These are phyloP conservation scores for Clarias gariepinus DNA, from an alignment of 2,113 vertebrate species.

Conservation along the genomic window DNA sequence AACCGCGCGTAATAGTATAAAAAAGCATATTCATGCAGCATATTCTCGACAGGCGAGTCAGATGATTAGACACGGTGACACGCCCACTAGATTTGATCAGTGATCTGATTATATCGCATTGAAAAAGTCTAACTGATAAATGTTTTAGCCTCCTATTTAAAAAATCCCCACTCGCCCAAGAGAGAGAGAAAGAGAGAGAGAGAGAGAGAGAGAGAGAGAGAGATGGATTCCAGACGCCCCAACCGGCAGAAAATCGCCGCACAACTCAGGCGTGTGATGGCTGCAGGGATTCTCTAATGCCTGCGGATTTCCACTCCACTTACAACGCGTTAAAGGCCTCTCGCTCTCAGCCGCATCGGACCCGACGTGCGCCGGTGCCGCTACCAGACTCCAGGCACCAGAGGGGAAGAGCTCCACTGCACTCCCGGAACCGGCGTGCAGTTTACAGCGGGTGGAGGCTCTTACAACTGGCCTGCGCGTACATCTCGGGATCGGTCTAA, in stretches of 20 bases:
- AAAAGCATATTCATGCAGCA: background rate
- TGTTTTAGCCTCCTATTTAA: background rate
- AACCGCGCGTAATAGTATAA: background rate
- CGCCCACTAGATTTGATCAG: background rate
- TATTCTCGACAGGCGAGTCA: background rate
- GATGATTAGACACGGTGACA: background rate
- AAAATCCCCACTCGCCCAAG: no score
- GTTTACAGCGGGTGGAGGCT: background rate
- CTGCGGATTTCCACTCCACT: background rate
- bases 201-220: no score
- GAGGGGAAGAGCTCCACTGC: constrained; percentile 16
- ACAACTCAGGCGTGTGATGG: background rate
- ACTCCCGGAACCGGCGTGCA: background rate
- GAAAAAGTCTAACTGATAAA: background rate
- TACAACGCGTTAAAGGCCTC: background rate
- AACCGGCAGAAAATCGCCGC: background rate
- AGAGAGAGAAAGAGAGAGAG: background rate
- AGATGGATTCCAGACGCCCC: background rate
- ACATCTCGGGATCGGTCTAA: background rate
- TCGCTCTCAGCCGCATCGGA: constrained; percentile 2
- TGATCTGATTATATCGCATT: background rate
- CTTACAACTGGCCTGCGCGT: background rate
- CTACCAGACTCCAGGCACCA: constrained; percentile 11
- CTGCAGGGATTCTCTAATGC: background rate
- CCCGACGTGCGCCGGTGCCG: background rate